Percentiles rank a stretch among this genome's conserved stretches.
Conservation (phyloP, 2,888 invertebrate genomes). For the Rhingia rostrata region DNA sequence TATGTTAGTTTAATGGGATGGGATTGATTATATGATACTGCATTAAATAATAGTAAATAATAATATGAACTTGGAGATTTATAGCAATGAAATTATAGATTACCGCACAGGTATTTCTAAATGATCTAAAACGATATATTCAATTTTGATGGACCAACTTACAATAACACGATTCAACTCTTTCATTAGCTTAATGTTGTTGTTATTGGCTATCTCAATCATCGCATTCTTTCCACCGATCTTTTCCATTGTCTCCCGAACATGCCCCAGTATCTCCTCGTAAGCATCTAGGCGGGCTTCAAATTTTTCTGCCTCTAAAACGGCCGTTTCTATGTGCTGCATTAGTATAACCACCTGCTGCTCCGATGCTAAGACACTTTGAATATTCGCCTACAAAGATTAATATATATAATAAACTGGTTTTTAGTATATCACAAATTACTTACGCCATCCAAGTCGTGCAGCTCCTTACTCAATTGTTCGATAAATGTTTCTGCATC, state of each 20-base stretch:
- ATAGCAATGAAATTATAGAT: too few relatives aligned
- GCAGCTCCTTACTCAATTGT: conserved; percentile 91
- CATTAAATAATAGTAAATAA: too few relatives aligned
- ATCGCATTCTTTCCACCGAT: conserved; percentile 95
- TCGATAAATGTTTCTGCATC: conserved; percentile 92
- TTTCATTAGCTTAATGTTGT: conserved; percentile 90
- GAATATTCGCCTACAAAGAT: conserved; percentile 88
- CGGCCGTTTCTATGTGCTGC: conserved; percentile 90
- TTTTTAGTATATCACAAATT: background rate
- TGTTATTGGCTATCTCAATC: conserved; percentile 93
- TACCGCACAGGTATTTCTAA: background rate
- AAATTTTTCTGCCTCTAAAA: conserved; percentile 88
- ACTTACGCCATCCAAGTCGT: conserved; percentile 91
- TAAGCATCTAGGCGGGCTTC: conserved; percentile 90
- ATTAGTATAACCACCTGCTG: conserved; percentile 90
- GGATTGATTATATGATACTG: too few relatives aligned
- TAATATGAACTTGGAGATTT: too few relatives aligned
- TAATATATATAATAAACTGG: background rate
- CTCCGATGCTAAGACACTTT: conserved; percentile 95
- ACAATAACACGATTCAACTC: conserved; percentile 92
- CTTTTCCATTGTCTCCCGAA: conserved; percentile 93
- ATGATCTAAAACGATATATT: background rate
- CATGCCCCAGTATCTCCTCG: conserved; percentile 92
- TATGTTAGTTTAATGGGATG: too few relatives aligned
- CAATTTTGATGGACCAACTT: conserved; percentile 79